phyloP scores from a whole-genome alignment of 2,888 invertebrate genomes.

The Dicycla oo region DNA sequence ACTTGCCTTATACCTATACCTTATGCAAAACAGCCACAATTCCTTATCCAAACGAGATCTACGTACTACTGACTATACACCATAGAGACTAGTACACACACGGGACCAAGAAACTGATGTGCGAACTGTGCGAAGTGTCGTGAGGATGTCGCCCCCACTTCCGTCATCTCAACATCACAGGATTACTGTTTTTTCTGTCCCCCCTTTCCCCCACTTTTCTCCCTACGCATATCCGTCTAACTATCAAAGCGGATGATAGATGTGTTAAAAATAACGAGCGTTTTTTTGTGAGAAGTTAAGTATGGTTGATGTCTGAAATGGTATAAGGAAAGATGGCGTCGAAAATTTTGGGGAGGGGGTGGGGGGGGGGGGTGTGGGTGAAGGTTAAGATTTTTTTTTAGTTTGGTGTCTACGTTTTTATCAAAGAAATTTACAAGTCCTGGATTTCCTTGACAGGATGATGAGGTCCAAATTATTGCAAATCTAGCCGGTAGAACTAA shows the following conservation, averaged over 20 bases:
- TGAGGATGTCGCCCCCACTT: constrained; percentile 61
- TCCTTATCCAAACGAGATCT: constrained; percentile 38
- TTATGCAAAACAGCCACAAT: constrained; percentile 7
- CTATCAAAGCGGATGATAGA: constrained; percentile 50
- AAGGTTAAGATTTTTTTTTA: too few relatives aligned
- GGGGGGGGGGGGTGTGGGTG: too few relatives aligned
- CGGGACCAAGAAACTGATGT: constrained; percentile 19
- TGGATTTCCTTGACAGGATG: too few relatives aligned
- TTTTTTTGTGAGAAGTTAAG: constrained; percentile 38
- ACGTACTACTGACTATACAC: not conserved
- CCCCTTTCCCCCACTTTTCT: constrained; percentile 1
- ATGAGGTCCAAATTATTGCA: too few relatives aligned
- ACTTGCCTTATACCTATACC: not conserved
- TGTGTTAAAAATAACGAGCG: constrained; percentile 50
- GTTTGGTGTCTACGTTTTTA: too few relatives aligned
- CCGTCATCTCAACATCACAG: constrained; percentile 59
- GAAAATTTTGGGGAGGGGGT: too few relatives aligned
- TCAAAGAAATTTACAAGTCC: too few relatives aligned
- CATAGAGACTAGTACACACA: not conserved
- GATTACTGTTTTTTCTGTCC: constrained; percentile 41
- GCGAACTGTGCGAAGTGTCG: constrained; percentile 44
- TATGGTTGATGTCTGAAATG: constrained; percentile 1
- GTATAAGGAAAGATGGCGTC: constrained; percentile 20
- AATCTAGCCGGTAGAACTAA: too few relatives aligned
- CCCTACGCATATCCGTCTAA: constrained; percentile 50